phyloP scores from a whole-genome alignment of 2,113 vertebrate genomes.

The Campylomormyrus numenius region DNA sequence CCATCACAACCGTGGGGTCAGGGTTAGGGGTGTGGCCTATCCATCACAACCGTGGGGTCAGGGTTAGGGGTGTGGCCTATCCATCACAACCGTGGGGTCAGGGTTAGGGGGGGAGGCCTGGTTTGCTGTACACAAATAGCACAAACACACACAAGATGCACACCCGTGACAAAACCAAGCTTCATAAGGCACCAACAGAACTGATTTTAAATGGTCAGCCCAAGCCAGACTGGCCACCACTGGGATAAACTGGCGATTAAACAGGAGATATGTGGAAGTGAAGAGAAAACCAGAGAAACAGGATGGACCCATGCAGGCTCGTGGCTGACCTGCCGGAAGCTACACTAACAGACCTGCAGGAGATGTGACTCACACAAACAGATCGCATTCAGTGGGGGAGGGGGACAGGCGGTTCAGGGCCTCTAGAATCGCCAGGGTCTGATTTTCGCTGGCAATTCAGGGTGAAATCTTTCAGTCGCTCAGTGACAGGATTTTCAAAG shows the following conservation, averaged over 20 bases:
- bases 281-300: background rate
- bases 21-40: background rate
- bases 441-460: background rate
- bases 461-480: background rate
- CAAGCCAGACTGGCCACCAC: background rate
- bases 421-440: background rate
- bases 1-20: no score
- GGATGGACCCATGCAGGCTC: background rate
- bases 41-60: background rate
- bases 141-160: background rate
- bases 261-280: background rate
- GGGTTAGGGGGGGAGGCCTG: background rate
- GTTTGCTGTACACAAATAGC: background rate
- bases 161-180: background rate
- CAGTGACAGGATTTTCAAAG: background rate
- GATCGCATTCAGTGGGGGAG: background rate
- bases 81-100: no score
- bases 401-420: background rate
- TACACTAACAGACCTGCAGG: background rate
- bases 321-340: background rate
- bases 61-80: background rate
- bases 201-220: background rate
- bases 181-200: background rate
- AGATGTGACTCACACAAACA: background rate
- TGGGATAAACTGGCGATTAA: background rate